Base-by-base conservation (phyloP, 1,140 invertebrate genomes). In the Neodiprion fabricii region DNA sequence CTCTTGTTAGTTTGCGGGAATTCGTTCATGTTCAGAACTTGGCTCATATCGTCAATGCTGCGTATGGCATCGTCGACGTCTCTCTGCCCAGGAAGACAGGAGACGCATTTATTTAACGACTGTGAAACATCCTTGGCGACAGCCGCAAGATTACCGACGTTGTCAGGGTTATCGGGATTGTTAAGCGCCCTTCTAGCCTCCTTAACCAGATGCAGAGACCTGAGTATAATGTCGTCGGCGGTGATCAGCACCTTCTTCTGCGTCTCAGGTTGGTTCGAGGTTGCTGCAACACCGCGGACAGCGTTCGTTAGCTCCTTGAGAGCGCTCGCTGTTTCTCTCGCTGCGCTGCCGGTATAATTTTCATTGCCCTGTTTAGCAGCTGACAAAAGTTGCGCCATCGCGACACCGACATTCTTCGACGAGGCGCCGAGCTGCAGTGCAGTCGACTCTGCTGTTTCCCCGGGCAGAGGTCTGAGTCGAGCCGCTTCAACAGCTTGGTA, bases 41-140 rank as follows among this genome's bases (percentile, higher is more conserved):
- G 91, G 53, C 93, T 93, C 53, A 93, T 93, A 77, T 94, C 91
- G 71, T 92, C 94, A 72, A 99, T 97, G 74, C 91, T 92, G 75
- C 92, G 91, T 79, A 98, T 94, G 0, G 96, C 95, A 14, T 93
- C 91, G 83, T 98, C 96, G 4, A 99, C 93, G 83, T 98, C 97
- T 79, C 93, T 91, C 81, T 98, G 96, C 0, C 96, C 96, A 10
- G 97, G 96, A 61, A 98, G 90, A 80, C 94, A 95, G 76, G 94
- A 94, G 8, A 98, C 91, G 4, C 93, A 93, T 65, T 90, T 88
- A 71, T 92, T 91, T 21, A 94, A 82, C 3, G 92, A 89, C 83
- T 80, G 85, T 1, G 91, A 90, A 2, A 94, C 91, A 74, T 91
- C 90, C 80, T 93, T 93, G 11, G 92, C 92, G 40, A 93, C 92